Base-by-base conservation (phyloP, 2,797 vertebrate species). In the Alauda arvensis region DNA sequence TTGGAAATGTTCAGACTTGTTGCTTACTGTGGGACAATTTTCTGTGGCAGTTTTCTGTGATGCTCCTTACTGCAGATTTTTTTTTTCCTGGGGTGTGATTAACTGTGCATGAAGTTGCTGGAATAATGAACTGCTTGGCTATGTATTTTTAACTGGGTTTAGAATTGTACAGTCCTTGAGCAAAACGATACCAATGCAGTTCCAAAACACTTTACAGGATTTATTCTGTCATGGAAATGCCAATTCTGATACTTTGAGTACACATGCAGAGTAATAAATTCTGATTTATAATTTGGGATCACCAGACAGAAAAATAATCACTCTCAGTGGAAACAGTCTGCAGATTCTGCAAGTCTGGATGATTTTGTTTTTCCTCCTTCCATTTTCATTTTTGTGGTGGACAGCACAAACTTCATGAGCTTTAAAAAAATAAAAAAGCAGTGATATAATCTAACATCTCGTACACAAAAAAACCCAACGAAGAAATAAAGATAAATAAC, bases 11-110 rank as follows among this genome's bases (percentile, higher is more conserved):
- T 95, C 91, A 95, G 95, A 87, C 87, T 96, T 82, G 75, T 96
- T 95, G 93, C 94, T 96, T 96, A 95, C 91, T 80, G 29, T 89
- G 90, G 68, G 72, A 77, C 83, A 74, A 63, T 92, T 96, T 83
- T 91, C 48, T 85, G 42, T 84, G 66, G 63, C 87, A 84, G 63
- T 91, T 96, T 82, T 83, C 49, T 78, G 37, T 87, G 76, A 71
- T 85, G 88, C 42, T 87, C 43, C 87, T 93, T 91, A 79, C 89
- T 92, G 74, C 91, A 90, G n/a, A 77, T 84, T 80, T 82, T 88
- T 95, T 84, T 94, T 93, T 93, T 18, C 91, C 21, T 87, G 77
- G 40, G 39, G 5, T 91, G 26, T 85, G 75, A 79, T 42, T 90
- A 72, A 60, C 53, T 85, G 63, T 77, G 67, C 29, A 31, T 88